phyloP scores from a whole-genome alignment of 2,113 vertebrate genomes.

The Nasalis larvatus region DNA sequence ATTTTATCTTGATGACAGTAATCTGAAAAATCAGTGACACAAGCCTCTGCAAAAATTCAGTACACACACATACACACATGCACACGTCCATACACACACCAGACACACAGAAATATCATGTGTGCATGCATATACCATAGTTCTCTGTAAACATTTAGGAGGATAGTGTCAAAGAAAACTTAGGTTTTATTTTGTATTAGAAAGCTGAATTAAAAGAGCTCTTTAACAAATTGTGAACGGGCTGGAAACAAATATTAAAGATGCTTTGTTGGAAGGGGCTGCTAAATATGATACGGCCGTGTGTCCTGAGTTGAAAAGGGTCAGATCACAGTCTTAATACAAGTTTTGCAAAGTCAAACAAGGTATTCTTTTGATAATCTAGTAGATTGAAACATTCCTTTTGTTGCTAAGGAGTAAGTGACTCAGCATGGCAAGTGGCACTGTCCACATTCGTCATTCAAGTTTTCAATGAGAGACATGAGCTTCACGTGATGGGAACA shows the following conservation, averaged over 20 bases:
- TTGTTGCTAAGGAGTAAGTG: not conserved
- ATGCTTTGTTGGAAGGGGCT: not conserved
- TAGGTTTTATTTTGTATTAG: conserved; percentile 41
- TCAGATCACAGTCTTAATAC: not conserved
- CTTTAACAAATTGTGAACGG: conserved; percentile 7
- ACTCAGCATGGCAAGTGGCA: not conserved
- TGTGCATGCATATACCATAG: not conserved
- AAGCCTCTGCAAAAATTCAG: not conserved
- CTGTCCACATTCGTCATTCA: not conserved
- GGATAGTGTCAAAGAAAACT: not conserved
- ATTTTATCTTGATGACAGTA: conserved; percentile 56
- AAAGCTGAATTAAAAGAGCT: not conserved
- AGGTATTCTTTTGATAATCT: not conserved
- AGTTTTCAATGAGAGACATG: not conserved
- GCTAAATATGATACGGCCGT: not conserved
- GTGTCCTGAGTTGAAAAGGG: not conserved
- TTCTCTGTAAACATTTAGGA: conserved; percentile 8
- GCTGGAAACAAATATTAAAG: not conserved
- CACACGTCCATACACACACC: not conserved
- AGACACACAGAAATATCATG: not conserved
- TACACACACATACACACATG: not conserved
- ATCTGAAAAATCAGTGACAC: conserved; percentile 38
- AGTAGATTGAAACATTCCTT: not conserved
- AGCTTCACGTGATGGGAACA: not conserved
- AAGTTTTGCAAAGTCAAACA: not conserved